Base-by-base conservation (phyloP, 2,113 vertebrate species). In the Oxyura jamaicensis region DNA sequence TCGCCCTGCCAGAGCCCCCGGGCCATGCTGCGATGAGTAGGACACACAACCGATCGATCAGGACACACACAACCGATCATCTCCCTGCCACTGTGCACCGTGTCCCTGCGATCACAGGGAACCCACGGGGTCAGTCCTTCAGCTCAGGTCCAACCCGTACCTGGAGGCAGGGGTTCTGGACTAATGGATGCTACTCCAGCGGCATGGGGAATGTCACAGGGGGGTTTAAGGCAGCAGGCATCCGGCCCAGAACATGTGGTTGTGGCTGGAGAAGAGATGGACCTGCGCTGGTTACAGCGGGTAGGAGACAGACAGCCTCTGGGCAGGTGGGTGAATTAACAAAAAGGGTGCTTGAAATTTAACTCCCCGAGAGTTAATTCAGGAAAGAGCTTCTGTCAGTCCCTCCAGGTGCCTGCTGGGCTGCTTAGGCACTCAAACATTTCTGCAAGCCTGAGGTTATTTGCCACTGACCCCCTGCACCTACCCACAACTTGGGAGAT, bases 391-490 rank as follows among this genome's bases (percentile, higher is more conserved):
- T 89, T 58, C 29, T 66, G 26, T 31, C 35, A 7, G 62, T 6
- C 23, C 13, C 44, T 62, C 68, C 41, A 86, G 53, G 68, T 0
- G 6, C 23, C 86, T 13, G 16, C 28, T 56, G 63, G 66, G 42
- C 60, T 33, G 42, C 72, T 89, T 4, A 33, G 33, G 35, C 12
- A 42, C 66, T 13, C 39, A 31, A 11, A 31, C 8, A 10, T 39
- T 41, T 92, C 75, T 65, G n/a, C 62, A 46, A 73, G 62, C 36
- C 22, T 35, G 25, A 58, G 52, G 31, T 10, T 65, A 13, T 44
- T 52, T 65, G 23, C 26, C 48, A 31, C 0, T 26, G 65, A 74
- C 36, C 2, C 0, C 0, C 23, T 56, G 35, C 29, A 56, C 11
- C 36, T 23, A 36, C 55, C 56, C 65, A 48, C 53, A 79, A 20